Percentiles rank a stretch among this genome's conserved stretches.
These are phyloP conservation scores for Octomys mimax DNA, from an alignment of 2,797 vertebrate species.

Conservation along the genomic window DNA sequence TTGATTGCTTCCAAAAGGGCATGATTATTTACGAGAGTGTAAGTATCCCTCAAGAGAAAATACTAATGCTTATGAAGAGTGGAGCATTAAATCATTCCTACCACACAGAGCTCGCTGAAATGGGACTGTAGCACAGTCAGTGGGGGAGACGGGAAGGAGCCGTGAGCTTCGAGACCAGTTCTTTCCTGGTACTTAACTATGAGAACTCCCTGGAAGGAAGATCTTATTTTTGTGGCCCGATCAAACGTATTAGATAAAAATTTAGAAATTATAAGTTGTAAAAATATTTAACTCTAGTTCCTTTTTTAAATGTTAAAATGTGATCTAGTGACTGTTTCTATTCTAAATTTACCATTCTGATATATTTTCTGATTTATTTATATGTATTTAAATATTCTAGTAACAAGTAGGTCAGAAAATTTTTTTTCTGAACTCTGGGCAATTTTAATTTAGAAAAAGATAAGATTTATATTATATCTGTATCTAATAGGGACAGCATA, in stretches of 20 bases:
- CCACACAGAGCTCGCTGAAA: neutral
- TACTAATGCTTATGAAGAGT: constrained; percentile 22
- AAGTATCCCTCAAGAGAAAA: constrained; percentile 65
- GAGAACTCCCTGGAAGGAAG: constrained; percentile 32
- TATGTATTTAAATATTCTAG: constrained; percentile 26
- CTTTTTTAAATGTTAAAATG: constrained; percentile 37
- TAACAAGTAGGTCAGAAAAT: constrained; percentile 38
- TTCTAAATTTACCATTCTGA: constrained; percentile 56
- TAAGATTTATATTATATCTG: neutral
- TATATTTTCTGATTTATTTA: neutral
- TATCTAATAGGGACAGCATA: neutral
- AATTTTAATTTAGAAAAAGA: constrained; percentile 58
- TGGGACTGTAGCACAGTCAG: neutral
- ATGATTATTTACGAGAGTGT: constrained; percentile 63
- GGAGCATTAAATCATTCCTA: constrained; percentile 20
- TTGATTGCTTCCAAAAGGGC: constrained; percentile 63
- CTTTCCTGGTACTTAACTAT: constrained; percentile 6
- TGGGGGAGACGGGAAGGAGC: neutral
- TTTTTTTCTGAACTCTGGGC: neutral
- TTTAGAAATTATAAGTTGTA: constrained; percentile 33
- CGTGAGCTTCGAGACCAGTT: constrained; percentile 11
- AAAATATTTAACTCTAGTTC: neutral
- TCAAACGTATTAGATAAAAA: constrained; percentile 58
- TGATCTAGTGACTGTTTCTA: constrained; percentile 14
- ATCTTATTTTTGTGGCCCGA: constrained; percentile 6